Evolutionary conservation across 2,113 vertebrate genomes (phyloP).

Genomic region (Callocephalon fimbriatum): DNA sequence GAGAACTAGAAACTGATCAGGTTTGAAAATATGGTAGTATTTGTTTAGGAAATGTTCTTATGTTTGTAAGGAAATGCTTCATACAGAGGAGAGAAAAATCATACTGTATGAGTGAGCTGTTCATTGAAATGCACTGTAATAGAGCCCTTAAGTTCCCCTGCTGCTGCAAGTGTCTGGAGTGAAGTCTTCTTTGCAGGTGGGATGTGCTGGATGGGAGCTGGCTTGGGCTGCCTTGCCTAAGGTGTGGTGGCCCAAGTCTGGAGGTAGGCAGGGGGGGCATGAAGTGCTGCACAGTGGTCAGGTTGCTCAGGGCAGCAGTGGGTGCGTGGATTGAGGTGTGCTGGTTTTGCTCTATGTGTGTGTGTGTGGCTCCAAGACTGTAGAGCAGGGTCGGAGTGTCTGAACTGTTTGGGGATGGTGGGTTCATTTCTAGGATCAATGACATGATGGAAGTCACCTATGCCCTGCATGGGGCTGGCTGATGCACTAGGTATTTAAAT

Average conservation of each 20-base stretch:
- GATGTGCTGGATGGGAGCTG: background rate
- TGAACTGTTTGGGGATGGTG: too few relatives aligned
- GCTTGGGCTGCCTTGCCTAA: background rate
- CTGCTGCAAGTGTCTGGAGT: background rate
- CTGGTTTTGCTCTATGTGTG: accelerated
- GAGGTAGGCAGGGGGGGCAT: accelerated
- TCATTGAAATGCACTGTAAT: background rate
- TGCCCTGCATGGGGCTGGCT: background rate
- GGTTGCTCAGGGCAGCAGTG: accelerated
- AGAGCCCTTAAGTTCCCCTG: background rate
- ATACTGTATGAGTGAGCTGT: background rate
- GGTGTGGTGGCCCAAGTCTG: background rate
- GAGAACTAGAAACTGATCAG: background rate
- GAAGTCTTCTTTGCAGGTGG: background rate
- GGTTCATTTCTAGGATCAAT: background rate
- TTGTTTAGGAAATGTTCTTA: background rate
- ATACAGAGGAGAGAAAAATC: background rate
- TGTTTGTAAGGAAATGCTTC: background rate
- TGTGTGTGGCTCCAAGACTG: background rate
- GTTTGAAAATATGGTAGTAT: background rate
- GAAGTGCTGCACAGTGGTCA: background rate
- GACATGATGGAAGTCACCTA: background rate
- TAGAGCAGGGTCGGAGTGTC: background rate
- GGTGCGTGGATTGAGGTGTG: accelerated
- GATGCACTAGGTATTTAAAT: background rate